A percentile compares a stretch with the other conserved stretches of the same genome.
phyloP scores from a whole-genome alignment of 2,888 invertebrate species.

The Bembecia ichneumoniformis region DNA sequence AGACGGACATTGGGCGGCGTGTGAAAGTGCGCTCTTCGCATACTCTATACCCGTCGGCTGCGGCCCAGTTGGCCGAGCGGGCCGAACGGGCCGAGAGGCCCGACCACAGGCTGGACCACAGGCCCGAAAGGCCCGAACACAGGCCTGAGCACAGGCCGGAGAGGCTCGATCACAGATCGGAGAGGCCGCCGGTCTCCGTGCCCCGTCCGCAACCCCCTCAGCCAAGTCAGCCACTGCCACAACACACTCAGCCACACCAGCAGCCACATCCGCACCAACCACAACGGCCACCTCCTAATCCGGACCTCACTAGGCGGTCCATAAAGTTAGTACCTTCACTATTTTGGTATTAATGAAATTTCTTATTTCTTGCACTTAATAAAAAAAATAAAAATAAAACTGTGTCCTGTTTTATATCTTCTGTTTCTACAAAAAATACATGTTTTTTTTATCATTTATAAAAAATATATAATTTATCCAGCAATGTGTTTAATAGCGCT shows the following conservation, averaged over 20 bases:
- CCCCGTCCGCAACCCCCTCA: conserved; percentile 18
- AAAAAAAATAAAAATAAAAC: too few relatives aligned
- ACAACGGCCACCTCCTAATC: conserved; percentile 65
- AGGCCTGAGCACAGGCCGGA: conserved; percentile 18
- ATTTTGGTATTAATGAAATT: background rate
- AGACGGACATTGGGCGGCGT: conserved; percentile 89
- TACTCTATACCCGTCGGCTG: conserved; percentile 45
- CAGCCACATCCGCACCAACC: conserved; percentile 52
- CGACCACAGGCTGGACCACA: conserved; percentile 1
- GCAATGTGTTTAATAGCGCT: too few relatives aligned
- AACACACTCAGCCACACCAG: conserved; percentile 39
- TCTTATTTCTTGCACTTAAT: background rate
- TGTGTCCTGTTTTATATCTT: conserved; percentile 5
- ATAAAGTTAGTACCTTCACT: conserved; percentile 73
- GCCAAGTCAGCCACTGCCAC: conserved; percentile 23
- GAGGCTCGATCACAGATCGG: conserved; percentile 35
- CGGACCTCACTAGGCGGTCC: conserved; percentile 81
- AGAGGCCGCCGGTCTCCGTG: conserved; percentile 28
- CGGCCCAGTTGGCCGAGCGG: conserved; percentile 29
- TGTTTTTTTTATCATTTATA: too few relatives aligned
- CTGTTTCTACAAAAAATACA: conserved; percentile 2
- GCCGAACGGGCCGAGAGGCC: conserved; percentile 13
- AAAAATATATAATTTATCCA: too few relatives aligned
- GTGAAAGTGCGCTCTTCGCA: conserved; percentile 79
- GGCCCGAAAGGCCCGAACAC: conserved; percentile 10